A percentile compares a stretch with the other conserved stretches of the same genome.
These are phyloP conservation scores for Hafferia zeledoni DNA, from an alignment of 2,797 vertebrate genomes.

Conservation along the genomic window DNA sequence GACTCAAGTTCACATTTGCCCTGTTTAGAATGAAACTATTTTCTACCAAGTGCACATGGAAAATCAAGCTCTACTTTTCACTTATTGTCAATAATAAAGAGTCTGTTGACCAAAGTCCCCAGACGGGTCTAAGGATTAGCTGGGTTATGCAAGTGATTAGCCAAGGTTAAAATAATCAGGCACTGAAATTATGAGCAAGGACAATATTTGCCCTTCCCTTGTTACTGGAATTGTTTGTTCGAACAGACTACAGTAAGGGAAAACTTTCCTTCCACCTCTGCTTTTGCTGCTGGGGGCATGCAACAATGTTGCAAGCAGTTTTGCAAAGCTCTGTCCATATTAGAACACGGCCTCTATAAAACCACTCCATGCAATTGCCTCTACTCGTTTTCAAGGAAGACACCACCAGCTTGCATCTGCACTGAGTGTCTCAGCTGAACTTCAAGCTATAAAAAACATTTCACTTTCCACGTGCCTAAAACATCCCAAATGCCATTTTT, in stretches of 20 bases:
- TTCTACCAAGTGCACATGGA: neutral
- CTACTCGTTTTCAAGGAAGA: neutral
- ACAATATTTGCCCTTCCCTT: neutral
- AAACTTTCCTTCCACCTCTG: neutral
- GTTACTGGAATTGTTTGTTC: neutral
- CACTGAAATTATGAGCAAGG: neutral
- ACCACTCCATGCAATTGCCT: neutral
- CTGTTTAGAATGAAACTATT: neutral
- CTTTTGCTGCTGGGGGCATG: neutral
- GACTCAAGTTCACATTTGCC: neutral
- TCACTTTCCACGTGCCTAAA: neutral
- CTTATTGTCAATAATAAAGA: neutral
- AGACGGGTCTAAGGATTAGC: neutral
- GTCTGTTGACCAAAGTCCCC: neutral
- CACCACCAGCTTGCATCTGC: neutral
- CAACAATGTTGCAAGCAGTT: neutral
- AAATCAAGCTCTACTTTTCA: neutral
- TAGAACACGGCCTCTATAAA: neutral
- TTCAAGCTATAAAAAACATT: neutral
- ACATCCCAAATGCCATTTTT: neutral
- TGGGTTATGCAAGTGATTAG: constrained; percentile 2
- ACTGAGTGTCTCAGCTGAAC: neutral
- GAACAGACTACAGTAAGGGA: neutral
- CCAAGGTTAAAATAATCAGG: neutral
- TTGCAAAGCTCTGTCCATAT: neutral